These are phyloP conservation scores for Galerucella pusilla DNA, from an alignment of 2,888 invertebrate genomes.

Conservation along the genomic window DNA sequence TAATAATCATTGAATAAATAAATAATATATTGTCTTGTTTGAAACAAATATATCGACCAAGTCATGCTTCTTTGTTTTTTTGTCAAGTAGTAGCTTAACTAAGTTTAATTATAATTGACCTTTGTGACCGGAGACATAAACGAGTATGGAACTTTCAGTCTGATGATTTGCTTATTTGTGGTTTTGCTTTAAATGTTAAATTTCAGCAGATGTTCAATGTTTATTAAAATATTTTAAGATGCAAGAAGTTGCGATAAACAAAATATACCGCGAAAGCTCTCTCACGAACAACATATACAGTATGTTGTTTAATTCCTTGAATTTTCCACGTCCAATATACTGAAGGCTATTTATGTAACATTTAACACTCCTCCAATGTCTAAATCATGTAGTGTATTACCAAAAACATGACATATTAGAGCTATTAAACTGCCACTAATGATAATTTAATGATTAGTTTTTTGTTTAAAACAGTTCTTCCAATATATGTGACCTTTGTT, in stretches of 20 bases:
- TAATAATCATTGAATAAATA: no score
- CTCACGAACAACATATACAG: not conserved
- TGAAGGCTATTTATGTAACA: no score
- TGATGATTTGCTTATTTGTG: conserved; percentile 11
- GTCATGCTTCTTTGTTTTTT: not conserved
- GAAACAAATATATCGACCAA: not conserved
- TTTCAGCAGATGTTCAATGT: not conserved
- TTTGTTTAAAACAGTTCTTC: no score
- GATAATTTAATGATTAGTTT: no score
- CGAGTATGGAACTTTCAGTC: not conserved
- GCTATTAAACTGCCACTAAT: no score
- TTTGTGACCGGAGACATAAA: conserved; percentile 5
- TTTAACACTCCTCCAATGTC: no score
- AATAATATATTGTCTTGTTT: not conserved
- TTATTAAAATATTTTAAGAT: not conserved
- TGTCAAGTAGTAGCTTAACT: not conserved
- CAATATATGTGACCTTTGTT: no score
- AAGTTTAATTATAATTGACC: conserved; percentile 14
- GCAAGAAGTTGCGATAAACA: not conserved
- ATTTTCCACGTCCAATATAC: not conserved
- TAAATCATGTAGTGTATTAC: no score
- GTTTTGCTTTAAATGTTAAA: not conserved
- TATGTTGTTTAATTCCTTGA: not conserved
- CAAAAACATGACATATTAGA: no score
- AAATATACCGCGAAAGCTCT: not conserved